These are phyloP conservation scores for Rousettus leschenaultii DNA, from an alignment of 2,113 vertebrate genomes.

Conservation along the genomic window DNA sequence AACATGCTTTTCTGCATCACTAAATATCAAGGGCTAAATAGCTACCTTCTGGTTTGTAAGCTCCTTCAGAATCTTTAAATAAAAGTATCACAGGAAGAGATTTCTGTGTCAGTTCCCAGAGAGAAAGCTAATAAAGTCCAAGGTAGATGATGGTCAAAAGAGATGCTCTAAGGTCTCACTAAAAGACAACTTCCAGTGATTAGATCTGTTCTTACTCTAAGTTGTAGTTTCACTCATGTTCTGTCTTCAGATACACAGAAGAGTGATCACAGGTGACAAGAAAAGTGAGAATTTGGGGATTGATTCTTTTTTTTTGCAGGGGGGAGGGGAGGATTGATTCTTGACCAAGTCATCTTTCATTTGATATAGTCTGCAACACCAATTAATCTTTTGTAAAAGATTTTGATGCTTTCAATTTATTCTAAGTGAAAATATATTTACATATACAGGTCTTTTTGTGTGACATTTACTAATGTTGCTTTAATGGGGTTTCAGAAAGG, in stretches of 20 bases:
- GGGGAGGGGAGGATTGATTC: neutral
- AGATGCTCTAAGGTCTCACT: neutral
- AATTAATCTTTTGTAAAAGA: neutral
- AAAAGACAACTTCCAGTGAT: neutral
- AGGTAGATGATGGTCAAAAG: neutral
- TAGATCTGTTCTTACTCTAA: neutral
- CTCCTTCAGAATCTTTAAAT: neutral
- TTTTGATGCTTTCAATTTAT: neutral
- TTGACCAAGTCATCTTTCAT: neutral
- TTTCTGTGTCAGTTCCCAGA: neutral
- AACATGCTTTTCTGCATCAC: neutral
- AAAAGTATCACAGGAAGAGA: constrained; percentile 15
- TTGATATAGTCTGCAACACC: neutral
- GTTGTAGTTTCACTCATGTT: neutral
- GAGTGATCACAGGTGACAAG: neutral
- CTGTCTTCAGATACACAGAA: neutral
- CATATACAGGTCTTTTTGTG: neutral
- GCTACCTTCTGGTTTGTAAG: neutral
- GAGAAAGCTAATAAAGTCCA: neutral
- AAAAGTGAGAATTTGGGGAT: neutral
- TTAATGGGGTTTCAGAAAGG: neutral
- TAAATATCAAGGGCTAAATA: neutral
- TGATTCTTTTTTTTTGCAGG: neutral
- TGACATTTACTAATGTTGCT: neutral
- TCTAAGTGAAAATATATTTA: neutral